Percentiles rank a stretch among this genome's conserved stretches.
phyloP scores from a whole-genome alignment of 2,113 vertebrate genomes.

The Pogonocichla stellata region DNA sequence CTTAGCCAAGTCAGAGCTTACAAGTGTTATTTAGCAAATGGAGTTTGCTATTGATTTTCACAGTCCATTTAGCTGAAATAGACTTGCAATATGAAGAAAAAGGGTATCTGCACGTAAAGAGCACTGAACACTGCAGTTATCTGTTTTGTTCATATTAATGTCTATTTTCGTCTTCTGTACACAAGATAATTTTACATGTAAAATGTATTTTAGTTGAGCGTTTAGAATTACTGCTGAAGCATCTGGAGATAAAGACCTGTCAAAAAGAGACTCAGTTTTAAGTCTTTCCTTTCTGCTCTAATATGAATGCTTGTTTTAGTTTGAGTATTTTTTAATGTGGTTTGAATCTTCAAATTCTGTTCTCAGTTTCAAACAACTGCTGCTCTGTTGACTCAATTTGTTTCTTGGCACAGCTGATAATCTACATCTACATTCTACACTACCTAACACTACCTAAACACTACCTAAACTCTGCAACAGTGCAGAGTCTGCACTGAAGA shows the following conservation, averaged over 20 bases:
- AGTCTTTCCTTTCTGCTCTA: neutral
- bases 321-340: neutral
- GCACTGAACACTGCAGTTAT: neutral
- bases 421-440: neutral
- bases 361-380: neutral
- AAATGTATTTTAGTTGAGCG: neutral
- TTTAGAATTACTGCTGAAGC: neutral
- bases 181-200: neutral
- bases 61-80: conserved; percentile 46
- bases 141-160: neutral
- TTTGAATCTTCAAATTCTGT: neutral
- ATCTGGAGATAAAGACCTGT: neutral
- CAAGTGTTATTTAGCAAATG: conserved; percentile 34
- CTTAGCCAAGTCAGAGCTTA: neutral
- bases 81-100: neutral
- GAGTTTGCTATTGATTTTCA: conserved; percentile 55
- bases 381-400: neutral
- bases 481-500: neutral
- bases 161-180: neutral
- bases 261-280: neutral
- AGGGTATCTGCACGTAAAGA: neutral
- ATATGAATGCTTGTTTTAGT: neutral
- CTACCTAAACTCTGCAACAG: neutral
- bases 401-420: neutral
- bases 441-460: neutral